Evolutionary conservation across 2,888 invertebrate species (phyloP).

Genomic region (Harmothoe impar): DNA sequence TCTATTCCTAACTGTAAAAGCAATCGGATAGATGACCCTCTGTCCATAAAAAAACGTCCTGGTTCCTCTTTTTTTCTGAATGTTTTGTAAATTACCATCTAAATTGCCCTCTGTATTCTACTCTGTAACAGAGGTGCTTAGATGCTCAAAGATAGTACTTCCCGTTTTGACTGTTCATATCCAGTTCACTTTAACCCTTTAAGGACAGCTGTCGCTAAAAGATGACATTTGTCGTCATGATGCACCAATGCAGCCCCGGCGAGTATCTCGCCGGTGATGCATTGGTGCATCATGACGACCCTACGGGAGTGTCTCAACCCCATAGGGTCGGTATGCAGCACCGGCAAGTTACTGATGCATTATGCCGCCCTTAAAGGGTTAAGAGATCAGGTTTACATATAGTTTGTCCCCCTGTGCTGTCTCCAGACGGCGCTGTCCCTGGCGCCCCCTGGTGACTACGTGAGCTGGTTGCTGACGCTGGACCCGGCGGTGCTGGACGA

Average conservation of each 20-base stretch:
- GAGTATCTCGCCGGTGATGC: too few relatives aligned
- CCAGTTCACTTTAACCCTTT: too few relatives aligned
- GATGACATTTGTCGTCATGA: too few relatives aligned
- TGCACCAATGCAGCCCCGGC: too few relatives aligned
- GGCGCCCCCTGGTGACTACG: conserved; percentile 69
- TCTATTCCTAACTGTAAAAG: neutral
- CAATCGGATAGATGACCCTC: neutral
- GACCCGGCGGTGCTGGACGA: conserved; percentile 68
- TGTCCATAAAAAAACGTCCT: neutral
- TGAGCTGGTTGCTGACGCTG: conserved; percentile 72
- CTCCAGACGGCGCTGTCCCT: conserved; percentile 69
- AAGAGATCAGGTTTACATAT: too few relatives aligned
- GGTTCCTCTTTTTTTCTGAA: neutral
- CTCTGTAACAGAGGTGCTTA: neutral
- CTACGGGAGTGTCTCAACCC: too few relatives aligned
- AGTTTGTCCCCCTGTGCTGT: too few relatives aligned
- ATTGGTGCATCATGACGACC: too few relatives aligned
- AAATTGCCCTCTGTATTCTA: neutral
- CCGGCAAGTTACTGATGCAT: neutral
- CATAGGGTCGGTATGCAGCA: neutral
- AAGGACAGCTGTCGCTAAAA: too few relatives aligned
- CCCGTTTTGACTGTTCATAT: too few relatives aligned
- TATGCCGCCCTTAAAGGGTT: too few relatives aligned
- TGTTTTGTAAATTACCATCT: neutral
- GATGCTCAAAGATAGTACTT: too few relatives aligned